Base-by-base conservation (phyloP, 1,140 invertebrate species). In the Dufourea novaeangliae region DNA sequence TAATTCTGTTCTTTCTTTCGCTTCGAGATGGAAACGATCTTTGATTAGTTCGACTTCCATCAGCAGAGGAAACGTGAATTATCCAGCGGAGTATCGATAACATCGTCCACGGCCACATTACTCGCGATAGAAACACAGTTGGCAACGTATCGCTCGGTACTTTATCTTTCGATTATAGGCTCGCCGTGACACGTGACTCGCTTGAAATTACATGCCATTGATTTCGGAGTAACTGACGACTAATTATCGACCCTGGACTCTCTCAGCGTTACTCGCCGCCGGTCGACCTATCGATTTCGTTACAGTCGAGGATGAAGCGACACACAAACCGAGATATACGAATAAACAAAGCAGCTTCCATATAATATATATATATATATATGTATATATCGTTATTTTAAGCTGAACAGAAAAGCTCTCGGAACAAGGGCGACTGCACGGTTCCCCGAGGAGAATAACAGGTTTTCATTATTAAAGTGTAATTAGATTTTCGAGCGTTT, bases 181-280 rank as follows among this genome's bases (percentile, higher is more conserved):
- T n/a, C 22, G 17, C n/a, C 39, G 64, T 57, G n/a, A 56, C 64
- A 14, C n/a, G 32, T 37, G 64, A 75, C 29, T 68, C 22, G 56
- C 12, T 8, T 76, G 64, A 76, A 76, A 76, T 76, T 69, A 76
- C 73, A 59, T 59, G 59, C 54, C 73, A 69, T 69, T 76, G 64
- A 69, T 59, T 59, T 37, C 29, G 29, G 41, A n/a, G 32, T 61
- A 59, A 59, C 34, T 39, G 39, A 37, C 32, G 63, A 37, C 66
- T 76, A 69, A 76, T 76, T 76, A 76, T 59, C 54, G 52, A 37
- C 27, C 41, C 17, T 5, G 37, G 7, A 34, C 46, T 11, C 39
- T 7, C 46, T 27, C 44, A 56, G 22, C 14, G 71, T 66, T 64
- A 66, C 39, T 66, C 71, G 39, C 8, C 20, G 25, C 6, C 3